Evolutionary conservation across 2,113 vertebrate genomes (phyloP), one percentile per base, ranked within the genome.

Genomic region (Apeltes quadracus): DNA sequence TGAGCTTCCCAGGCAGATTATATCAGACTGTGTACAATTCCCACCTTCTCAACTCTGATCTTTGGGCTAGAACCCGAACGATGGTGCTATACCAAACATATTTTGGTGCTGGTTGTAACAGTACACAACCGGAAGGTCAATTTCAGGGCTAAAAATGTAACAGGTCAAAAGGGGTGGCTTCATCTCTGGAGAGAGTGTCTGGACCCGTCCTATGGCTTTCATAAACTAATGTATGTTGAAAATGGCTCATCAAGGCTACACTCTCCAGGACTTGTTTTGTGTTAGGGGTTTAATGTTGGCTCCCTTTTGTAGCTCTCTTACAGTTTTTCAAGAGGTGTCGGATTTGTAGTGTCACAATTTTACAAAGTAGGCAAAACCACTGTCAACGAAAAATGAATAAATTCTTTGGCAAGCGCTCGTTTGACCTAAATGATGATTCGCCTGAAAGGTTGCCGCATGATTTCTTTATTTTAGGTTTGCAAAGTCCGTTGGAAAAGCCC

Each of bases 251-350:
- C 27, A 7, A 65, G 41, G 65, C 36, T 23, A 51, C 20, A 34
- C 34, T 68, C 34, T 76, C 77, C 75, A 82, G 78, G 78, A 83
- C 81, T 50, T 10, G 7, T 61, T 70, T 86, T 86, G 18, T 72
- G n/a, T 82, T 69, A 16, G 53, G 12, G 46, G 34, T 76, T 65
- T 61, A 39, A 71, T 56, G 41, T 62, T 61, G 79, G 70, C 51
- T 72, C 11, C 7, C 68, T 57, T 63, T 56, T 69, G 6, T 81
- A 56, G 29, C 25, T 76, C 38, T 64, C 72, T 62, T 25, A n/a
- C 32, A 50, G 44, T 63, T 58, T 67, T 75, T 88, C 48, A 82
- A 71, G 22, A 78, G 54, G 23, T 72, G 67, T 69, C 32, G 1
- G 39, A 55, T 55, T 74, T 57, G 51, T 59, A 58, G 25, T 61